A percentile compares a stretch with the other conserved stretches of the same genome.
phyloP scores from a whole-genome alignment of 1,140 invertebrate genomes.

The Lamellibrachia luymesi region DNA sequence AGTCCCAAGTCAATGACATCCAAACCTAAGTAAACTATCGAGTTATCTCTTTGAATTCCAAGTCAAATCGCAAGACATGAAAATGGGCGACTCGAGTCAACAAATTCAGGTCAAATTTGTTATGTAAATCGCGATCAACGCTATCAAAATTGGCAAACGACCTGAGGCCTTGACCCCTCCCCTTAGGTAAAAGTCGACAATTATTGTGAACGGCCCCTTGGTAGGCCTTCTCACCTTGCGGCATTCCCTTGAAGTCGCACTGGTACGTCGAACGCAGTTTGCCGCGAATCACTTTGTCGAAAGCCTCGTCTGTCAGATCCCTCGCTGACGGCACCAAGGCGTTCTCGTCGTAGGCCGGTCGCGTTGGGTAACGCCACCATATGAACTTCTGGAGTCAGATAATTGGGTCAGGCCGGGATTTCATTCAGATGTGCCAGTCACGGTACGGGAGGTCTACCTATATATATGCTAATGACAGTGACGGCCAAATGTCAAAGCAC shows the following conservation, averaged over 20 bases:
- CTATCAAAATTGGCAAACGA: too few species aligned
- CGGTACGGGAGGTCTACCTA: background rate
- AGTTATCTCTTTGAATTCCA: too few species aligned
- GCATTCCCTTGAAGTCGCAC: background rate
- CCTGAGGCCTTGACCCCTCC: too few species aligned
- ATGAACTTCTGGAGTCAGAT: background rate
- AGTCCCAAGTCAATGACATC: too few species aligned
- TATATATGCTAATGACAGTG: background rate
- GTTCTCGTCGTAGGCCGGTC: background rate
- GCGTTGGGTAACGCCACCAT: background rate
- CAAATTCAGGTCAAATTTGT: too few species aligned
- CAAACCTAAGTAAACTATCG: too few species aligned
- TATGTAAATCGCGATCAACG: too few species aligned
- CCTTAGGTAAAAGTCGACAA: too few species aligned
- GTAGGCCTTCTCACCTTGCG: background rate
- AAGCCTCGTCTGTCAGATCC: background rate
- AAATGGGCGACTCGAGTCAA: too few species aligned
- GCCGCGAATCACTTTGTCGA: background rate
- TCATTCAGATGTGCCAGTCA: background rate
- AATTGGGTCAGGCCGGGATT: background rate
- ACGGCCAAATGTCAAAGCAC: background rate
- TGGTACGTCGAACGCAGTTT: background rate
- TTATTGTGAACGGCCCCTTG: too few species aligned
- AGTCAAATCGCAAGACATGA: too few species aligned
- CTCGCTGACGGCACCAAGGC: background rate